Percentiles rank a stretch among this genome's conserved stretches.
Evolutionary conservation across 2,888 invertebrate genomes (phyloP).

Genomic region (Drosophila prolongata): DNA sequence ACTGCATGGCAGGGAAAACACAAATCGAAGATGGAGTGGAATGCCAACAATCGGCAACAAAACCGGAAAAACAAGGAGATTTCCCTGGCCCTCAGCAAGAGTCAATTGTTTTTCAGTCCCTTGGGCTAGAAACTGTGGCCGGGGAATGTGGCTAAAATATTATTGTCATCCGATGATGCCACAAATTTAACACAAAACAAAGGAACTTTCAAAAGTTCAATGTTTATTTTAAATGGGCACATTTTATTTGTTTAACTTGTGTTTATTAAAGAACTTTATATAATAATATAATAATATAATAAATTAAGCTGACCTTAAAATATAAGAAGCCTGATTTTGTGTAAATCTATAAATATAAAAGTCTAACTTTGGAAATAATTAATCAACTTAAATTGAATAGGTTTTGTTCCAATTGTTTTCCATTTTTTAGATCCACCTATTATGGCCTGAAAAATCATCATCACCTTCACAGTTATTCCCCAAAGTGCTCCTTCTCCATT

Average conservation of each 20-base stretch:
- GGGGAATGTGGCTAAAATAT: constrained; percentile 26
- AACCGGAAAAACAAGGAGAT: constrained; percentile 13
- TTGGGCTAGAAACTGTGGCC: constrained; percentile 10
- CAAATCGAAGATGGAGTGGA: constrained; percentile 75
- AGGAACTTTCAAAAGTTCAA: background rate
- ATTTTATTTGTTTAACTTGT: background rate
- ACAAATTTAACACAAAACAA: constrained; percentile 13
- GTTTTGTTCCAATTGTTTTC: constrained; percentile 11
- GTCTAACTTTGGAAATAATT: background rate
- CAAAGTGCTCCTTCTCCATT: constrained; percentile 5
- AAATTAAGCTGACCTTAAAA: too few relatives aligned
- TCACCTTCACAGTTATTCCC: constrained; percentile 12
- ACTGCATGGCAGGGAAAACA: constrained; percentile 64
- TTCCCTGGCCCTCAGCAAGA: constrained; percentile 12
- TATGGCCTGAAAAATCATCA: constrained; percentile 5
- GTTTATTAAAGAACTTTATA: too few relatives aligned
- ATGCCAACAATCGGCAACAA: constrained; percentile 29
- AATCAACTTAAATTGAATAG: constrained; percentile 6
- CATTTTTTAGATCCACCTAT: background rate
- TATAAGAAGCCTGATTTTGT: too few relatives aligned
- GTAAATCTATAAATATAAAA: too few relatives aligned
- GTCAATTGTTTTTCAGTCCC: constrained; percentile 50
- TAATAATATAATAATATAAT: too few relatives aligned
- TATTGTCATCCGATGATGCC: constrained; percentile 42
- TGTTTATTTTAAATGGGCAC: background rate